Evolutionary conservation across 2,113 vertebrate species (phyloP), one percentile per base, ranked within the genome.

Genomic region (Centropus bengalensis): DNA sequence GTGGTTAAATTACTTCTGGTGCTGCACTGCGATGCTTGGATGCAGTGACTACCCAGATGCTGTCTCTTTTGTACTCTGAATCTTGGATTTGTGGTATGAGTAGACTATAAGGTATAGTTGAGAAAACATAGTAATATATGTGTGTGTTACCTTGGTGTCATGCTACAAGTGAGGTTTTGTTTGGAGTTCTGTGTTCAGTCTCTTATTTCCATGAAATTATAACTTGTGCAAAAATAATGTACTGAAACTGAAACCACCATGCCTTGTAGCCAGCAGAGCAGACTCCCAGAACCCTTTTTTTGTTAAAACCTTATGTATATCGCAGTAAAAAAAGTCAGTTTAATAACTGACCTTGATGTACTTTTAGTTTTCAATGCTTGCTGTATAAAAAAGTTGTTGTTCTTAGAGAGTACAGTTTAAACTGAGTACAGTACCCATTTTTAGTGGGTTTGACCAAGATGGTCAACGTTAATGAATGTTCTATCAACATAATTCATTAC

Each of bases 1-100:
- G 52, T 80, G 75, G 71, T 66, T 94, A 88, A 89, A 83, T 89
- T 69, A n/a, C 70, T 82, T 44, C 79, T 90, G 89, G 82, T 74
- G 56, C 63, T 79, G 62, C 44, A 30, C 28, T 55, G 68, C 0
- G 4, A 14, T 51, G 24, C 30, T 82, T 8, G 0, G 47, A 64
- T 73, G 75, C 44, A 69, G 70, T 63, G 58, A 52, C 69, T 89
- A 62, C 78, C 75, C 74, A 64, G 78, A 66, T 83, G 59, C 54
- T 55, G 15, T 36, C 38, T 81, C 28, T 60, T 89, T 71, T 79
- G 74, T 73, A 18, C 45, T 73, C 64, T 32, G 75, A 87, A 33
- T 68, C 40, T 66, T 1, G 0, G 14, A 22, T 82, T 79, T 85
- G 49, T 71, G 70, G 21, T 47, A 26, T 7, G 36, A 73, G 30